Evolutionary conservation across 2,797 vertebrate genomes (phyloP), one percentile per base, ranked within the genome.

Genomic region (Dicrostonyx torquatus): DNA sequence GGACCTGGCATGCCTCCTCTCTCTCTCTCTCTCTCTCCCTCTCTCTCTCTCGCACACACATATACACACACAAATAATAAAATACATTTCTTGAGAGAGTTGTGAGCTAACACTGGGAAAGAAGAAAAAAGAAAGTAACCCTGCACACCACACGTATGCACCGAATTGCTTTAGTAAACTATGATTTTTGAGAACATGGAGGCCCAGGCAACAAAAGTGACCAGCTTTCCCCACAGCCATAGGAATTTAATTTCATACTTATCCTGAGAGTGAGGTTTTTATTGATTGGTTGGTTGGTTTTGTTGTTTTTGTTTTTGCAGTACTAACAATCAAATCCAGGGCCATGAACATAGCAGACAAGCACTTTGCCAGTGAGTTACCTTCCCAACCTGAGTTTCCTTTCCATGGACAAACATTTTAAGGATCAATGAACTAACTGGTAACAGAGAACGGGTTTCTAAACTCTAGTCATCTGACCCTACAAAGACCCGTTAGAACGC

Each of bases 391-490:
- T 22, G 40, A 31, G 43, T 85, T 68, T 79, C 58, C 12, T 85
- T 95, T 66, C 34, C 50, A 76, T 18, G 68, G 53, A 48, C 31
- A 20, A 89, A 89, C 85, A 72, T 80, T 77, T 58, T 92, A 68
- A 92, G 90, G 94, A 5, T 76, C 43, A 53, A 68, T 77, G 40
- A 62, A 68, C 92, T 85, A 82, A 64, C 31, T 45, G 77, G 45
- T 12, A 12, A 87, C 62, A 72, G 86, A 90, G 53, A 92, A 62
- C 1, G 10, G 9, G 12, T 82, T 22, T 86, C 76, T 48, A 89
- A 85, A 62, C 31, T 79, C 31, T 48, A 37, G 34, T 68, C 55
- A 72, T 34, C 76, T 8, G 66, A 94, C 18, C 53, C 76, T 29
- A 68, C 18, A 75, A 80, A 34, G 15, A 94, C 86, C 70, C 68